Evolutionary conservation across 2,797 vertebrate genomes (phyloP).

Genomic region (Trachurus trachurus): DNA sequence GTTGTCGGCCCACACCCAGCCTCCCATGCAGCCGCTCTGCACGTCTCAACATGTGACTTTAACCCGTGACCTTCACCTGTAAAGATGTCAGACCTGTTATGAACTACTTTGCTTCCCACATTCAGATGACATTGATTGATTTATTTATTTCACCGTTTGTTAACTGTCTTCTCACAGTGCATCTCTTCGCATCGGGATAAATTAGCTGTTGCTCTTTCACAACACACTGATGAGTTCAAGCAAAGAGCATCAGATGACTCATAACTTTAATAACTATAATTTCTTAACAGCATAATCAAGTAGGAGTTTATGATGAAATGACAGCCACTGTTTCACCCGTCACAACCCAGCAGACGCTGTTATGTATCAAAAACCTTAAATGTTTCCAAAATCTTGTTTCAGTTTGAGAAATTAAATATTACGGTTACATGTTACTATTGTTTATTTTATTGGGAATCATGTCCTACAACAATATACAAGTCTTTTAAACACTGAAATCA

Average conservation of each 20-base stretch:
- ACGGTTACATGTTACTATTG: neutral
- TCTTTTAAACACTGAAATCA: neutral
- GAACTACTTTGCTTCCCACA: neutral
- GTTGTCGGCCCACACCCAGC: conserved; percentile 26
- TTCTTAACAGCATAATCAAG: conserved; percentile 18
- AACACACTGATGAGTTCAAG: neutral
- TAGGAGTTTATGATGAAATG: conserved; percentile 11
- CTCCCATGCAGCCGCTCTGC: neutral
- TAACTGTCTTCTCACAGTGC: no score
- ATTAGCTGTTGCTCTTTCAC: neutral
- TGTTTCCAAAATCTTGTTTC: neutral
- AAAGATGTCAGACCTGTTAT: neutral
- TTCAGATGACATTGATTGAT: neutral
- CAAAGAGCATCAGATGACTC: neutral
- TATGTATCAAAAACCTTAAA: neutral
- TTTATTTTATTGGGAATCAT: neutral
- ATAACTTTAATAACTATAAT: neutral
- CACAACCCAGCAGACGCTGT: neutral
- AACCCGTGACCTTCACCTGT: conserved; percentile 7
- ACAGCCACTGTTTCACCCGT: neutral
- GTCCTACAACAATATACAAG: neutral
- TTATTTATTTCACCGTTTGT: no score
- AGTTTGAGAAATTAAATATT: neutral
- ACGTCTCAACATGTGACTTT: conserved; percentile 41
- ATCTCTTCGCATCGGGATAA: neutral